These are phyloP conservation scores for Campoplex capitator DNA, from an alignment of 2,888 invertebrate species.

Conservation along the genomic window DNA sequence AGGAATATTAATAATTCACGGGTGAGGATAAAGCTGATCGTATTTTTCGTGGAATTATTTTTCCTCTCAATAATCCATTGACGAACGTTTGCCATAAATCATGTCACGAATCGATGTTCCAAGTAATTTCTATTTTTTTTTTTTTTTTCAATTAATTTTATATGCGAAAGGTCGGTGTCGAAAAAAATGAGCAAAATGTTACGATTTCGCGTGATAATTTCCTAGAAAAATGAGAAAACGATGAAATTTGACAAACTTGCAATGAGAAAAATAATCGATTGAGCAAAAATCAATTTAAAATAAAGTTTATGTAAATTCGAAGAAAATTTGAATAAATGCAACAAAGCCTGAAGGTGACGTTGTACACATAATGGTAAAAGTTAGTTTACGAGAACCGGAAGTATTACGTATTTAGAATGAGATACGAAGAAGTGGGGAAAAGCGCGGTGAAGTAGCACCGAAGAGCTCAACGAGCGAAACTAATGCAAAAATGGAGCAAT, in stretches of 20 bases:
- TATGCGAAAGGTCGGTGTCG: no score
- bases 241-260: not conserved
- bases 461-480: conserved; percentile 72
- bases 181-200: no score
- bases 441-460: conserved; percentile 72
- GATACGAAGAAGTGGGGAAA: conserved; percentile 64
- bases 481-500: conserved; percentile 72
- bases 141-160: no score
- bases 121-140: no score
- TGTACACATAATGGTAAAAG: not conserved
- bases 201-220: no score
- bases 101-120: no score
- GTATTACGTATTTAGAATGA: conserved; percentile 58
- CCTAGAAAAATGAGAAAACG: not conserved
- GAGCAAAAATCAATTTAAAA: not conserved
- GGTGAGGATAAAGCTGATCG: no score
- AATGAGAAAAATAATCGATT: not conserved
- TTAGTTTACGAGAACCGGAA: conserved; percentile 70
- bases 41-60: no score
- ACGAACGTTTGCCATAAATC: no score
- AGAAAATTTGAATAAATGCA: not conserved
- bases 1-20: no score
- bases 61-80: no score
- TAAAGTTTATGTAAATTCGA: not conserved
- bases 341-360: not conserved